These are phyloP conservation scores for Pipistrellus kuhlii DNA, from an alignment of 2,797 vertebrate species.

Conservation along the genomic window DNA sequence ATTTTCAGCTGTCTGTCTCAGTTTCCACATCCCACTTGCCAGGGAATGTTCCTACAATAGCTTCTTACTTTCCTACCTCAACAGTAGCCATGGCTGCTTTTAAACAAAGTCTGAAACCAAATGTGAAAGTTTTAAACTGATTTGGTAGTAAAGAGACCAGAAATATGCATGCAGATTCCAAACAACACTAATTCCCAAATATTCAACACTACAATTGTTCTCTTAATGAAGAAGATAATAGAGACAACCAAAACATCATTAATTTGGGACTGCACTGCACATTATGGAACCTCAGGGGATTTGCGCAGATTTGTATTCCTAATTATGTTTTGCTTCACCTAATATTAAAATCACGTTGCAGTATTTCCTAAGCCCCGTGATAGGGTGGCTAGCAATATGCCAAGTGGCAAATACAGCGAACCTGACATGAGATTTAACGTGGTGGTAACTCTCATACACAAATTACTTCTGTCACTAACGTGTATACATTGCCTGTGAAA, in stretches of 20 bases:
- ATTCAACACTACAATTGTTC: not conserved
- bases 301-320: constrained; percentile 51
- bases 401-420: not conserved
- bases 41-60: not conserved
- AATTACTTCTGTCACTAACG: not conserved
- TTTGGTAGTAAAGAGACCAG: constrained; percentile 12
- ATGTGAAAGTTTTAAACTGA: not conserved
- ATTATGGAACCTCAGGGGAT: not conserved
- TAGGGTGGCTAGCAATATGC: not conserved
- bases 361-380: not conserved
- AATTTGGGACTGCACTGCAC: not conserved
- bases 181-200: constrained; percentile 25
- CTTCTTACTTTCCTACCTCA: not conserved
- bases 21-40: not conserved
- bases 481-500: not conserved
- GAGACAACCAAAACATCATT: constrained; percentile 46
- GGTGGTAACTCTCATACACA: not conserved
- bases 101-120: constrained; percentile 30
- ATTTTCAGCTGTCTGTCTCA: not conserved
- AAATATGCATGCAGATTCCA: not conserved
- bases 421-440: not conserved
- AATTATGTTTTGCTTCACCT: constrained; percentile 61
- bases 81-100: not conserved
- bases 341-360: constrained; percentile 61
- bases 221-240: constrained; percentile 43